Conservation (phyloP, 2,797 vertebrate species). For the Hemitrygon akajei region DNA sequence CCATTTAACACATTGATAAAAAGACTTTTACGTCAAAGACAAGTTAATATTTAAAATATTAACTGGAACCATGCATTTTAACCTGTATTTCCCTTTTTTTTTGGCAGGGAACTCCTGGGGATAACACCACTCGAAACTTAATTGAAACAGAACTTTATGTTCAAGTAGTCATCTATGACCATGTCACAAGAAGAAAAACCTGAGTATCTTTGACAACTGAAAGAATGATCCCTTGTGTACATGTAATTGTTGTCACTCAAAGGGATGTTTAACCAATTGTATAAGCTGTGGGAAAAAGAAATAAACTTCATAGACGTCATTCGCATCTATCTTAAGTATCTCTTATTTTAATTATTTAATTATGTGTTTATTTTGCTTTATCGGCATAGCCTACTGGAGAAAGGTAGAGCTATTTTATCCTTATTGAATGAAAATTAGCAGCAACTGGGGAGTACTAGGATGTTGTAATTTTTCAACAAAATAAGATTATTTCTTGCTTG, state of each 20-base stretch:
- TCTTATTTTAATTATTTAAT: neutral
- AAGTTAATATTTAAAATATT: neutral
- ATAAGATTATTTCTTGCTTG: neutral
- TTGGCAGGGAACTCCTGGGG: conserved; percentile 64
- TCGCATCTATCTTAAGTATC: neutral
- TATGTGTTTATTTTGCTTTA: neutral
- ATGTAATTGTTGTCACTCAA: neutral
- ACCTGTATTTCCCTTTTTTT: conserved; percentile 39
- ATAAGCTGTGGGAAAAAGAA: neutral
- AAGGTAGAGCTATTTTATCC: neutral
- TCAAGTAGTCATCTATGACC: conserved; percentile 71
- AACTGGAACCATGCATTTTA: neutral
- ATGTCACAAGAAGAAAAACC: conserved; percentile 54
- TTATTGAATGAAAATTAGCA: neutral
- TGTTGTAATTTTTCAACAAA: neutral
- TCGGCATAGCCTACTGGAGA: neutral
- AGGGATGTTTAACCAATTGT: neutral
- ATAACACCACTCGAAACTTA: conserved; percentile 58
- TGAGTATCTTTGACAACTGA: conserved; percentile 41
- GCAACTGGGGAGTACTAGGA: neutral
- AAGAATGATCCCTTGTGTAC: neutral
- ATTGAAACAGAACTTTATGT: conserved; percentile 66
- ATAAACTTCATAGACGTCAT: neutral
- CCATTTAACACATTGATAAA: neutral
- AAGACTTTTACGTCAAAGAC: neutral